Percentiles rank a stretch among this genome's conserved stretches.
phyloP scores from a whole-genome alignment of 2,113 vertebrate genomes.

The Chlorodrepanis virens region DNA sequence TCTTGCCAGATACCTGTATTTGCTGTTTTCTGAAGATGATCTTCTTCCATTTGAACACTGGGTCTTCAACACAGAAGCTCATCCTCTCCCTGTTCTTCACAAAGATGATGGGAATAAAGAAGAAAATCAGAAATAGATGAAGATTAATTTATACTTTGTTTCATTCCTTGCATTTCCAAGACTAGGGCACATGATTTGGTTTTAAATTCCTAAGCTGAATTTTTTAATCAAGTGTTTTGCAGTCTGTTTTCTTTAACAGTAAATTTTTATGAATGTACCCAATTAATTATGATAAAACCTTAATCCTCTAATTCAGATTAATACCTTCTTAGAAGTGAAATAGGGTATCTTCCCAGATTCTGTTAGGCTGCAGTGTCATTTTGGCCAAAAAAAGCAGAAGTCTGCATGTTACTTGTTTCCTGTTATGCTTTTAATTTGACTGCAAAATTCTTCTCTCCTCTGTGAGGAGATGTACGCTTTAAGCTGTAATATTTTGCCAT shows the following conservation, averaged over 20 bases:
- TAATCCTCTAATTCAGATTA: background rate
- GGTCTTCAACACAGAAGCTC: conserved; percentile 97
- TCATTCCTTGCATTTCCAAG: conserved; percentile 44
- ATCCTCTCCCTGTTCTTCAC: conserved; percentile 88
- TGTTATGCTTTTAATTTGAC: conserved; percentile 73
- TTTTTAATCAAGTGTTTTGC: conserved; percentile 75
- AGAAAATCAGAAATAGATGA: conserved; percentile 65
- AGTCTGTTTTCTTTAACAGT: conserved; percentile 72
- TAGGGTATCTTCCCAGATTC: conserved; percentile 30
- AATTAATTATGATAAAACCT: background rate
- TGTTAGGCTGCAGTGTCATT: conserved; percentile 16
- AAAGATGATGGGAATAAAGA: conserved; percentile 67
- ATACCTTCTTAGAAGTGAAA: background rate
- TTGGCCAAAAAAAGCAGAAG: conserved; percentile 43
- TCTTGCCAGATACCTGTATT: conserved; percentile 86
- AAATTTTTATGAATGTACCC: conserved; percentile 31
- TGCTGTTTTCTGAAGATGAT: conserved; percentile 96
- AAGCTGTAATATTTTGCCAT: conserved; percentile 85
- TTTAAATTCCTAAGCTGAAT: conserved; percentile 62
- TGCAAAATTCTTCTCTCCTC: conserved; percentile 90
- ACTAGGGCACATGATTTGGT: conserved; percentile 55
- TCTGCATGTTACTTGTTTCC: conserved; percentile 66
- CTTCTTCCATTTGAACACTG: conserved; percentile 93
- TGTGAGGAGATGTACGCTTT: conserved; percentile 90
- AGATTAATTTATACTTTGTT: conserved; percentile 44